Base-by-base conservation (phyloP, 2,797 vertebrate species). In the Balearica regulorum region DNA sequence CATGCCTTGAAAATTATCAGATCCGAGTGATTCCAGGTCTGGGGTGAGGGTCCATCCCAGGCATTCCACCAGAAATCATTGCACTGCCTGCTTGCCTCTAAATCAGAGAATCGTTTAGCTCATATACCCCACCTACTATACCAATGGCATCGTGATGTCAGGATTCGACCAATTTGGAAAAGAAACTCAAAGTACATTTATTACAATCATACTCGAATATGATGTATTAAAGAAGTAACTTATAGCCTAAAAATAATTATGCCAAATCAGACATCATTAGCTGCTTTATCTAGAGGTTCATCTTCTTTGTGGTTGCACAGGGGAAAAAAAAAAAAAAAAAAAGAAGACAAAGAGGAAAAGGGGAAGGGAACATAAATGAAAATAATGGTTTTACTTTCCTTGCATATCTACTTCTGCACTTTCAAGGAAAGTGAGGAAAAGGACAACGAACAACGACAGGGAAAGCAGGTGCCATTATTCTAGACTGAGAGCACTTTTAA, bases 121-220 rank as follows among this genome's bases (percentile, higher is more conserved):
- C 26, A 0, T 21, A 49, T n/a, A 19, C 1, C 0, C 4, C 7
- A 44, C 1, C 2, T n/a, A 41, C 5, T 28, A 17, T 51, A 15
- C 9, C 8, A 11, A 46, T 22, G 41, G 3, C 10, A 39, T 51
- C 16, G 43, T 18, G 18, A 51, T 54, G 33, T 13, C 17, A 7
- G 13, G 15, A 76, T 83, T 77, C 20, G 26, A 72, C 3, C 12
- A 43, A 3, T 60, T 11, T 76, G 19, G 35, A 68, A 90, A 79
- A 76, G 5, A 64, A 87, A 51, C 1, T n/a, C 29, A 5, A 61
- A 60, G 8, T 35, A 51, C 9, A 11, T 10, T 43, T n/a, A 57
- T 72, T 69, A 15, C 13, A 73, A 11, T 41, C 9, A 66, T 44
- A 15, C 18, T 44, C 39, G 21, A 81, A 43, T 4, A 33, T 43